Conservation (phyloP, 2,797 vertebrate genomes). For the Poeciliopsis gracilis region DNA sequence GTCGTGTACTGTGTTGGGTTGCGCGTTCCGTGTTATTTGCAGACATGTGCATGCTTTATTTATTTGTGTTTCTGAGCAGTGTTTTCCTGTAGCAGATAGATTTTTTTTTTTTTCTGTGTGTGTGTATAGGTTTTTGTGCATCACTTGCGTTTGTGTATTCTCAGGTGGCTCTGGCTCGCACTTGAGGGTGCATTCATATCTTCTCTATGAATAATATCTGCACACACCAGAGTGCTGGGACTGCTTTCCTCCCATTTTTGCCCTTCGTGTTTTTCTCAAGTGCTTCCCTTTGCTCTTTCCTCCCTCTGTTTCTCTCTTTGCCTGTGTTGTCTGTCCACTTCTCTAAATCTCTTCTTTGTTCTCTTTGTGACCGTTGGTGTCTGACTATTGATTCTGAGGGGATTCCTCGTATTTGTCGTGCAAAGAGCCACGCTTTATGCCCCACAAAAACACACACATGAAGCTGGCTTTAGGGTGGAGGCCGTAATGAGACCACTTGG, state of each 20-base stretch:
- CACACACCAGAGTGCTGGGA: conserved; percentile 54
- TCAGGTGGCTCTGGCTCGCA: conserved; percentile 60
- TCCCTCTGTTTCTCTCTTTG: conserved; percentile 19
- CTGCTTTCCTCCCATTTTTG: conserved; percentile 14
- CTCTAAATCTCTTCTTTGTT: conserved; percentile 11
- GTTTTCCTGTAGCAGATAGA: conserved; percentile 5
- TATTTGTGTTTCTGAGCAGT: conserved; percentile 25
- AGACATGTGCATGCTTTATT: conserved; percentile 13
- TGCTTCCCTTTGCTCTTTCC: conserved; percentile 26
- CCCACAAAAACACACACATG: conserved; percentile 13
- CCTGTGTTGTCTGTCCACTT: conserved; percentile 8
- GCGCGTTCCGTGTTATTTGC: conserved; percentile 13
- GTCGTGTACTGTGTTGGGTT: conserved; percentile 16
- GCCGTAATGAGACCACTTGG: conserved; percentile 30
- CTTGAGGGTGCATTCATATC: conserved; percentile 59
- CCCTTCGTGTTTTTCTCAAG: conserved; percentile 24
- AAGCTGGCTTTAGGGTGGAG: conserved; percentile 40
- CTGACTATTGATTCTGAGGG: conserved; percentile 34
- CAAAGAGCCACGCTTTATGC: conserved; percentile 30
- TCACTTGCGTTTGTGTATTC: conserved; percentile 48
- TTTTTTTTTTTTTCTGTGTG: background rate
- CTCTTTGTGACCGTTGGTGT: conserved; percentile 15
- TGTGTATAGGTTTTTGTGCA: conserved; percentile 5
- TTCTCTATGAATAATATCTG: conserved; percentile 69
- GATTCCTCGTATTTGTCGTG: conserved; percentile 45